These are phyloP conservation scores for Hypothenemus hampei DNA, from an alignment of 1,140 invertebrate genomes.

Conservation along the genomic window DNA sequence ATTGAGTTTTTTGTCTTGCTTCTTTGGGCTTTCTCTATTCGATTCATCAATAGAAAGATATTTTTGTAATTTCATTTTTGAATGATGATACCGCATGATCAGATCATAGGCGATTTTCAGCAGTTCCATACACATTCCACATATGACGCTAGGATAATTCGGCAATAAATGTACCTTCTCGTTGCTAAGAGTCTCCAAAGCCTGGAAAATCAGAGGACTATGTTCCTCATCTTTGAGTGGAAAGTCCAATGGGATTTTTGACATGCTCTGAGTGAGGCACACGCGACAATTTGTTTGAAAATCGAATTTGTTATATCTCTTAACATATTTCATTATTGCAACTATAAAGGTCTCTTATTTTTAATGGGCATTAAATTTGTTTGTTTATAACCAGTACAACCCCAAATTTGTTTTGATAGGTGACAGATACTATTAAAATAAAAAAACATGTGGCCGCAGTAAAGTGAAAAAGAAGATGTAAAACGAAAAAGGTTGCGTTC, in stretches of 20 bases:
- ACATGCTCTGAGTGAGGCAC: conserved; percentile 23
- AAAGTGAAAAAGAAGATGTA: no score
- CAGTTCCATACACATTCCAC: conserved; percentile 23
- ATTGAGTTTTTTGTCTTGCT: neutral
- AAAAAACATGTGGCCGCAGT: no score
- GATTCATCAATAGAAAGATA: neutral
- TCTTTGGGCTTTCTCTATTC: neutral
- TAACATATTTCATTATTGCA: neutral
- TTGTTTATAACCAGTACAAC: no score
- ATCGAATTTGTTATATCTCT: conserved; percentile 19
- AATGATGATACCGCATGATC: conserved; percentile 18
- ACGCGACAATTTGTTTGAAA: conserved; percentile 26
- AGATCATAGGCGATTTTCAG: conserved; percentile 30
- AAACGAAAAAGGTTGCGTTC: no score
- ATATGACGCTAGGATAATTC: conserved; percentile 26
- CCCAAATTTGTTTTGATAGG: no score
- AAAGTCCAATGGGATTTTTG: conserved; percentile 5
- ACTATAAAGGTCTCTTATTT: no score
- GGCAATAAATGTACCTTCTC: conserved; percentile 9
- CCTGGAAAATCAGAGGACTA: conserved; percentile 8
- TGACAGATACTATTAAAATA: no score
- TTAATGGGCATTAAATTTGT: no score
- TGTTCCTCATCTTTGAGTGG: neutral
- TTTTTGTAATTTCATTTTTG: neutral
- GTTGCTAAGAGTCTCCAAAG: conserved; percentile 14